phyloP scores from a whole-genome alignment of 2,797 vertebrate species.

The Sparus aurata region DNA sequence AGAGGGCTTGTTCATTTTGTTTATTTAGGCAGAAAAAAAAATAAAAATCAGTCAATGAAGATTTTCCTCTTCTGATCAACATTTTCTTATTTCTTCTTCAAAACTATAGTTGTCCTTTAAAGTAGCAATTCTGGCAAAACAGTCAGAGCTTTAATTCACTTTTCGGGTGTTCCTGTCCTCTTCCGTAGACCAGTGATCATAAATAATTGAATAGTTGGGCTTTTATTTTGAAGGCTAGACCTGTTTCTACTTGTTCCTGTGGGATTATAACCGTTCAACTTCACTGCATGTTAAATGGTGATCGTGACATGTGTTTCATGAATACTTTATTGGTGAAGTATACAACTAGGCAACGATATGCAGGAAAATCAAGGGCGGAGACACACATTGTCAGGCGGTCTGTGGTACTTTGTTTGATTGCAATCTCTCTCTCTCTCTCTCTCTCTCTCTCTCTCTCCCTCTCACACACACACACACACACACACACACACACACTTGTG shows the following conservation, averaged over 20 bases:
- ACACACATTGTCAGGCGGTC: background rate
- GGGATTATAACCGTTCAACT: background rate
- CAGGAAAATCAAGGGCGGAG: background rate
- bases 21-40: too few relatives aligned
- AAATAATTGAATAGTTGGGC: background rate
- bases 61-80: too few relatives aligned
- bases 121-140: too few relatives aligned
- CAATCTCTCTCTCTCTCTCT: background rate
- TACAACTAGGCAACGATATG: background rate
- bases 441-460: background rate
- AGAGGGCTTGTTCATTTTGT: too few relatives aligned
- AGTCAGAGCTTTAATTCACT: too few relatives aligned
- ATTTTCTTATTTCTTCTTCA: too few relatives aligned
- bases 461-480: background rate
- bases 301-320: background rate
- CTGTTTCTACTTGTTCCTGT: background rate
- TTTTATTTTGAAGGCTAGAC: constrained; percentile 56
- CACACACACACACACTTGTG: background rate
- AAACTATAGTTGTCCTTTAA: too few relatives aligned
- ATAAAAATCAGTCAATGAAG: too few relatives aligned
- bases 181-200: background rate
- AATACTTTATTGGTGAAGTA: background rate
- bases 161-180: too few relatives aligned
- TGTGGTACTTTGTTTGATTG: background rate
- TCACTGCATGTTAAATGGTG: background rate